Conservation (phyloP, 2,113 vertebrate species). For the Oreotrochilus melanogaster region DNA sequence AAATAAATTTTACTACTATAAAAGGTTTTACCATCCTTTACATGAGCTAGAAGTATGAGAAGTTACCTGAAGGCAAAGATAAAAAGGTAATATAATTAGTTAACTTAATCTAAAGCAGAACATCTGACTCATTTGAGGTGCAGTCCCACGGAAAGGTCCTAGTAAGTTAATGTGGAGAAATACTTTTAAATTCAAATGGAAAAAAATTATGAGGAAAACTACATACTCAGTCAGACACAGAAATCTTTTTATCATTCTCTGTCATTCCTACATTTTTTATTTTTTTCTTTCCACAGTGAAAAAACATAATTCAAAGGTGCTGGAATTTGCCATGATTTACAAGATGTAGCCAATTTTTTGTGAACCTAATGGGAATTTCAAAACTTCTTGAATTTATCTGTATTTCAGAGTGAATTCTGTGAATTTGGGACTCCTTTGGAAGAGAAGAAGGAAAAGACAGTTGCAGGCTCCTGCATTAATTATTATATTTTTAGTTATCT, state of each 20-base stretch:
- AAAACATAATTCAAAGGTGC: background rate
- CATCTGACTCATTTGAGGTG: slow-evolving; percentile 34
- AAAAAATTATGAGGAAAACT: background rate
- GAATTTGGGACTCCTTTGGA: slow-evolving; percentile 8
- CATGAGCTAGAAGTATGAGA: slow-evolving; percentile 15
- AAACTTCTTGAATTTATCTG: slow-evolving; percentile 11
- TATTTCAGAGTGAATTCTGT: background rate
- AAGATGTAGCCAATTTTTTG: background rate
- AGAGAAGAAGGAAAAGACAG: slow-evolving; percentile 24
- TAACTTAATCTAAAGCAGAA: slow-evolving; percentile 51
- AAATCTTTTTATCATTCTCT: background rate
- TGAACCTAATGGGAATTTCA: background rate
- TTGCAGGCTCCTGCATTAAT: slow-evolving; percentile 29
- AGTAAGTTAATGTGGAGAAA: background rate
- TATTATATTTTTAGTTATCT: slow-evolving; percentile 67
- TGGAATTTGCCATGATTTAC: background rate
- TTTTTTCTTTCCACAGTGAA: background rate
- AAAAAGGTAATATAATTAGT: slow-evolving; percentile 57
- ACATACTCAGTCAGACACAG: background rate
- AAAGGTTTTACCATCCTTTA: slow-evolving; percentile 46
- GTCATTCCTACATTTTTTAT: background rate
- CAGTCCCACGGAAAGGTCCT: slow-evolving; percentile 21
- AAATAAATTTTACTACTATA: slow-evolving; percentile 60
- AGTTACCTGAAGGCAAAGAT: slow-evolving; percentile 55
- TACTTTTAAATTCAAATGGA: background rate